phyloP scores from a whole-genome alignment of 2,888 invertebrate genomes.

The Pilophorus perplexus region DNA sequence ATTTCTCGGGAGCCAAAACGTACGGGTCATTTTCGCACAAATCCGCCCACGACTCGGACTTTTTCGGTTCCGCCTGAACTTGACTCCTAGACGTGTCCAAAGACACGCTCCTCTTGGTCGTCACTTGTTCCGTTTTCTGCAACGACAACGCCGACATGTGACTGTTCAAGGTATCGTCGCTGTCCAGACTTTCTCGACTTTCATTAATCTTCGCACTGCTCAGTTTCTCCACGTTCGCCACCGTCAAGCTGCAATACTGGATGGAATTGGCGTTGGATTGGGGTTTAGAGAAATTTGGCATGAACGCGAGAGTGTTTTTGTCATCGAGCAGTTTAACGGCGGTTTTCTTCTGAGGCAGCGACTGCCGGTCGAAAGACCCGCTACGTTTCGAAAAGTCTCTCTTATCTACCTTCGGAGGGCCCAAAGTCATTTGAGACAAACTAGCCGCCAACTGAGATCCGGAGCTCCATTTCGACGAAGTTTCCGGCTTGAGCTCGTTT shows the following conservation, averaged over 20 bases:
- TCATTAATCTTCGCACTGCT: background rate
- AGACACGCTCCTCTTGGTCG: conserved; percentile 17
- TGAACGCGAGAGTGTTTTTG: background rate
- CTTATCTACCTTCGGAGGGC: background rate
- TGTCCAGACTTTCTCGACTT: conserved; percentile 21
- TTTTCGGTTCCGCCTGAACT: background rate
- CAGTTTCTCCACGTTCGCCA: conserved; percentile 16
- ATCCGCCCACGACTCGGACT: background rate
- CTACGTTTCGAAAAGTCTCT: conserved; percentile 5
- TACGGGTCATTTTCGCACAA: background rate
- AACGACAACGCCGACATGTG: conserved; percentile 21
- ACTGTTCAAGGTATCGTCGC: conserved; percentile 24
- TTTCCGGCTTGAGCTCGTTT: background rate
- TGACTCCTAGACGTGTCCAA: background rate
- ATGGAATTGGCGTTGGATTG: background rate
- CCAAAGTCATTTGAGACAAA: conserved; percentile 4
- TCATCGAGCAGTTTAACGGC: background rate
- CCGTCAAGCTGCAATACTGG: background rate
- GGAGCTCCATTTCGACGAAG: background rate
- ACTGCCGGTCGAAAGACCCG: conserved; percentile 13
- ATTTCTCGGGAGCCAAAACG: background rate
- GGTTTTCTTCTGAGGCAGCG: background rate
- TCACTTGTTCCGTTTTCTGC: background rate
- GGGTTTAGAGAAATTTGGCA: conserved; percentile 1
- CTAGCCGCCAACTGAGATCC: background rate